Conservation (phyloP, 92 coral and sea anemone species). For the Pocillopora meandrina region DNA sequence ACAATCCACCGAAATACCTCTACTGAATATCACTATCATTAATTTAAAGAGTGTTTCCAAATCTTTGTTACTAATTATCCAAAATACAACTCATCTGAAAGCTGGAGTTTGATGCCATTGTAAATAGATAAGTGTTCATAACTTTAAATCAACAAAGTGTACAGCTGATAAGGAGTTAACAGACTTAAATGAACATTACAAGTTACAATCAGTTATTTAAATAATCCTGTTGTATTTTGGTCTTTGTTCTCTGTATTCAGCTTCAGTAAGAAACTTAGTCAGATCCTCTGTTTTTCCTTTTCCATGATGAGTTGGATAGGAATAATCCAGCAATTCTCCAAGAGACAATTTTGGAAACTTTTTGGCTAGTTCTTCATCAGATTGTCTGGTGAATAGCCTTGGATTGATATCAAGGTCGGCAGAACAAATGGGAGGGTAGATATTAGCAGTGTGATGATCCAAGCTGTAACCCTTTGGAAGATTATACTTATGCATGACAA, state of each 20-base stretch:
- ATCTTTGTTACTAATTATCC: no score
- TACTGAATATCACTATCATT: no score
- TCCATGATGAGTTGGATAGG: conserved; percentile 75
- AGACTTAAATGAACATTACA: neutral
- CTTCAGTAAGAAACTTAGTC: conserved; percentile 64
- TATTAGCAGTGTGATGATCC: conserved; percentile 79
- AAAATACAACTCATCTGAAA: no score
- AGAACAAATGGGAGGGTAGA: conserved; percentile 67
- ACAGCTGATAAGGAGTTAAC: no score
- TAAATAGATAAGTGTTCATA: no score
- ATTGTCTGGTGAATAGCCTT: conserved; percentile 52
- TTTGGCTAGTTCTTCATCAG: conserved; percentile 56
- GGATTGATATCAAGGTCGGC: conserved; percentile 50
- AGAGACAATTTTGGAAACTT: conserved; percentile 43
- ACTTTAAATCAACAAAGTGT: no score
- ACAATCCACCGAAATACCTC: no score
- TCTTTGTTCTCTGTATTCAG: conserved; percentile 74
- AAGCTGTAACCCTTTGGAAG: conserved; percentile 72
- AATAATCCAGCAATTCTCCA: conserved; percentile 75
- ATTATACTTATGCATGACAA: conserved; percentile 63
- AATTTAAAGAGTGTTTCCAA: no score
- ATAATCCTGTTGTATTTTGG: conserved; percentile 78
- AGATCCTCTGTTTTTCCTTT: conserved; percentile 83
- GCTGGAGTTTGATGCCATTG: neutral
- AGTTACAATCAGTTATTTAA: conserved; percentile 10